Base-by-base conservation (phyloP, 2,888 invertebrate species). In the Pyralis farinalis region DNA sequence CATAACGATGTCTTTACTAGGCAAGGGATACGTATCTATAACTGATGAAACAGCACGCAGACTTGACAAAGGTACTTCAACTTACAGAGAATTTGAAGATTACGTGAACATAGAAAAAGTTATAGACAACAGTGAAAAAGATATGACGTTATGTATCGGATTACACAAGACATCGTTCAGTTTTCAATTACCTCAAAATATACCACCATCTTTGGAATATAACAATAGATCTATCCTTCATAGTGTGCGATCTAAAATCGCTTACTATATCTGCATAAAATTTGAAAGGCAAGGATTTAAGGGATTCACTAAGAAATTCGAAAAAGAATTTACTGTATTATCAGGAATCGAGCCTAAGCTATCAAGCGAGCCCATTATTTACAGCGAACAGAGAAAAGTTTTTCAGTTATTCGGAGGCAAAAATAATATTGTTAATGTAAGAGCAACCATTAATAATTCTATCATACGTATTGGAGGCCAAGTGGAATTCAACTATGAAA, bases 241-340 rank as follows among this genome's bases (percentile, higher is more conserved):
- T 5, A 36, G 29, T n/a, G 42, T 65, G 1, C 38, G 38, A 1
- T 64, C 71, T 16, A 34, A 44, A 0, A 71, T 72, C 6, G 46
- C 41, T 7, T 73, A 72, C 34, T 58, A 66, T 27, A 45, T 72
- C 8, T 55, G 58, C 0, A 65, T 70, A 20, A 66, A 61, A 49
- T 71, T 72, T 10, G 58, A 66, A 20, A 61, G 47, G 38, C 53
- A 61, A 0, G 67, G 68, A 1, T 45, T 67, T 32, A 62, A 72
- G 4, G 39, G 47, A 25, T 57, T 59, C 1, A 42, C 55, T 1
- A 69, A 63, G 41, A 61, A 48, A 35, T 69, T 57, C 32, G 57
- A 53, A 27, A 69, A 63, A 29, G 58, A 58, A 40, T 57, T 72
- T 0, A 59, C 46, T 4, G 55, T 72, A 0, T 48, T 55, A 0